These are phyloP conservation scores for Eulithis prunata DNA, from an alignment of 2,888 invertebrate genomes.

Conservation along the genomic window DNA sequence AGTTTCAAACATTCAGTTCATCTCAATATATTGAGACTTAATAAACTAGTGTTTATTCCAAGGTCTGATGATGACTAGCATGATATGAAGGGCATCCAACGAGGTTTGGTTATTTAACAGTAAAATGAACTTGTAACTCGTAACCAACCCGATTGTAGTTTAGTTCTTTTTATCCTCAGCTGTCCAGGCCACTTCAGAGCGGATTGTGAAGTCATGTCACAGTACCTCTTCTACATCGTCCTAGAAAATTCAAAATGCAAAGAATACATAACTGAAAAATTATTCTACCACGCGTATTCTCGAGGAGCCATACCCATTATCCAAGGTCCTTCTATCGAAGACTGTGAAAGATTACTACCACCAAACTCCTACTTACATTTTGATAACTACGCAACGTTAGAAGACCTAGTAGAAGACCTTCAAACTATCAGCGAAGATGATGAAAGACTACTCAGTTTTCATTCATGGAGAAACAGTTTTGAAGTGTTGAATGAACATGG, in stretches of 20 bases:
- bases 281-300: slow-evolving; percentile 86
- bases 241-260: slow-evolving; percentile 89
- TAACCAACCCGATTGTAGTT: no score
- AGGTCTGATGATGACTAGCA: no score
- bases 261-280: slow-evolving; percentile 89
- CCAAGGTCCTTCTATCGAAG: slow-evolving; percentile 84
- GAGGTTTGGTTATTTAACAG: no score
- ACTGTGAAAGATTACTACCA: slow-evolving; percentile 81
- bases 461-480: slow-evolving; percentile 85
- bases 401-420: slow-evolving; percentile 81
- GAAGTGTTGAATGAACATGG: slow-evolving; percentile 83
- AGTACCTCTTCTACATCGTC: slow-evolving; percentile 88
- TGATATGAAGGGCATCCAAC: no score
- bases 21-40: no score
- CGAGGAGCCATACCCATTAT: slow-evolving; percentile 87
- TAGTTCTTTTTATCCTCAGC: slow-evolving; percentile 60
- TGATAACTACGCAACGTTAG: slow-evolving; percentile 78
- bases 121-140: no score
- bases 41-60: no score
- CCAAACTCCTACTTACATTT: slow-evolving; percentile 86
- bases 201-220: slow-evolving; percentile 83
- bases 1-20: no score
- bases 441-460: slow-evolving; percentile 72
- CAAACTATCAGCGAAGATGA: slow-evolving; percentile 64
- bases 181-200: slow-evolving; percentile 86